Base-by-base conservation (phyloP, 2,888 invertebrate genomes). In the Panzeria rudis region DNA sequence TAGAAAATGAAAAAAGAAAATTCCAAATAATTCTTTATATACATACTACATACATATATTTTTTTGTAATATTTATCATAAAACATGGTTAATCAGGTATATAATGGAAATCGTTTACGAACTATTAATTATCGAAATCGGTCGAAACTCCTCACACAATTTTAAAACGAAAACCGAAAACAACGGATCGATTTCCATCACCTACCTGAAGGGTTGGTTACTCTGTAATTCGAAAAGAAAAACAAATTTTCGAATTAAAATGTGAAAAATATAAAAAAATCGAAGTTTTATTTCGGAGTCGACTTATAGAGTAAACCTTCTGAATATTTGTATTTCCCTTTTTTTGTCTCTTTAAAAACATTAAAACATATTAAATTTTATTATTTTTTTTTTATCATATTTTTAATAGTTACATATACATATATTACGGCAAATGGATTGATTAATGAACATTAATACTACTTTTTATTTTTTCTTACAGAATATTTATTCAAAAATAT, bases 361-460 rank as follows among this genome's bases (percentile, higher is more conserved):
- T 29, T 29, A 29, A 29, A 50, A 29, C 13, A 56, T 66, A 44
- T 44, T 23, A 8, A 32, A 64, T 41, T 41, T 41, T 47, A 9
- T 32, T 38, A 32, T 15, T 32, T 41, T 78, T 11, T 44, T 59
- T 47, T 47, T 50, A 52, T 66, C 32, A 52, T 50, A 35, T 32
- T 20, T 61, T 17, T 50, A 44, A 64, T 50, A n/a, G n/a, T n/a
- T n/a, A 25, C 29, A n/a, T 54, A 38, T 52, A 52, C 25, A n/a
- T 54, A 15, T 41, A 52, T 25, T 23, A 54, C 54, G 71, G 71
- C 79, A 54, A 79, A 71, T 79, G 79, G 62, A 62, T 78, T 61
- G 61, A 56, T 77, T 38, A 38, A 20, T 38, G n/a, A 56, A 77
- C 25, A 23, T 38, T 38, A 50, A 47, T 20, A 50, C 56, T 47